Base-by-base conservation (phyloP, 2,113 vertebrate genomes). In the Cynoglossus semilaevis region DNA sequence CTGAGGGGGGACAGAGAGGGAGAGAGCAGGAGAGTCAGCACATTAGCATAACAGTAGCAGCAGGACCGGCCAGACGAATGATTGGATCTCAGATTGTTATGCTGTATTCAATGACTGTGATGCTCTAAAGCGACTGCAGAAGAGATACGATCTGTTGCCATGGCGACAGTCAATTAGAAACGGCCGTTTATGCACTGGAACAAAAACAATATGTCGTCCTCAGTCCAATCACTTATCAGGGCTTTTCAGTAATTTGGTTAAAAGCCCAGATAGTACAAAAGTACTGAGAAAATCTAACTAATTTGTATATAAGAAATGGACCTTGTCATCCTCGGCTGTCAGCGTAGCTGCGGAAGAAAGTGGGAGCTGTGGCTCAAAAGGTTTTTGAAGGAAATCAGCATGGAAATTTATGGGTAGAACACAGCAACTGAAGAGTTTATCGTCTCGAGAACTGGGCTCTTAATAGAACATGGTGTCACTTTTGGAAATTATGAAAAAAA, bases 1-100 rank as follows among this genome's bases (percentile, higher is more conserved):
- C 96, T 99, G 92, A 88, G 60, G 34, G 42, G 67, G 61, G 59
- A 12, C 13, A 10, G 58, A 42, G 2, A 40, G 16, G 41, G 42
- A 71, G 63, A 79, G 56, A 80, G 55, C n/a, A 38, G 67, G n/a
- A 69, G 8, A 55, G 38, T 60, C 4, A 64, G 6, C 34, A 11
- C 36, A 65, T 77, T 38, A 63, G 53, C 6, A 58, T 34, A 15
- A 37, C n/a, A 51, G 29, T 12, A 37, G 50, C 15, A 12, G 42
- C 43, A 55, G 14, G 11, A 7, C 9, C 37, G 17, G 15, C 54
- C 16, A 15, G 52, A 59, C 54, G 63, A 72, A 9, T 40, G 52
- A 77, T 43, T 47, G 56, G 50, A 66, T 72, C 64, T 67, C 9
- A 14, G 68, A 55, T 50, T 56, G 41, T 17, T 54, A 62, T 55